Evolutionary conservation across 2,888 invertebrate genomes (phyloP), one percentile per base, ranked within the genome.

Genomic region (Eupsilia transversa): DNA sequence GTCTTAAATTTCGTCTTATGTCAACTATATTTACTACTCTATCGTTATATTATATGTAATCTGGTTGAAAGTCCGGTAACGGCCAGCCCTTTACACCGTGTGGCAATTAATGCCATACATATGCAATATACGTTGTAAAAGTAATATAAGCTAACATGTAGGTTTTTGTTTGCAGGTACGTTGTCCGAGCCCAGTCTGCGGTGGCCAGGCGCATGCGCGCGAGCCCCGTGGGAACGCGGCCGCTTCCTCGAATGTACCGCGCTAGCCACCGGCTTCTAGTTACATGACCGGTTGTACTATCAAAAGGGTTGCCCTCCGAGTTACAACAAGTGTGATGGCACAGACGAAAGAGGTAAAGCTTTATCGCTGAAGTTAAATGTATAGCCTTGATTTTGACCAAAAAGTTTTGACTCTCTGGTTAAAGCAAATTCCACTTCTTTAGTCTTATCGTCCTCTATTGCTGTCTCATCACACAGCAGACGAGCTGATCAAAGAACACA

Each of bases 171-270:
- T 79, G 60, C 89, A 89, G 88, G 88, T 89, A 89, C 81, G 87
- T 88, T 65, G 77, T 76, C 60, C 75, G 73, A 68, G 69, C 72
- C 75, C 79, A 77, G 85, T 77, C 77, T 83, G 80, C 77, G 82
- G 76, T 77, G 80, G 75, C 54, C 63, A 38, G 70, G 81, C 85
- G 88, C 88, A 86, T 87, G 88, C 86, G 87, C 83, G 80, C 74
- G 77, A 88, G 87, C 89, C 86, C 81, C 91, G 91, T 91, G 91
- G 87, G 91, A 91, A 91, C 75, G 72, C 77, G 72, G 63, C 73
- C 78, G 86, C 90, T 91, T 91, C 91, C 91, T 91, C 85, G 87
- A 88, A 86, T 86, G 82, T 73, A 84, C 83, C 84, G 74, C 71
- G 46, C 85, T 75, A 80, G 78, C 83, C 83, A 83, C 85, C 72